Conservation (phyloP, 2,888 invertebrate species). For the Entomobrya proxima region DNA sequence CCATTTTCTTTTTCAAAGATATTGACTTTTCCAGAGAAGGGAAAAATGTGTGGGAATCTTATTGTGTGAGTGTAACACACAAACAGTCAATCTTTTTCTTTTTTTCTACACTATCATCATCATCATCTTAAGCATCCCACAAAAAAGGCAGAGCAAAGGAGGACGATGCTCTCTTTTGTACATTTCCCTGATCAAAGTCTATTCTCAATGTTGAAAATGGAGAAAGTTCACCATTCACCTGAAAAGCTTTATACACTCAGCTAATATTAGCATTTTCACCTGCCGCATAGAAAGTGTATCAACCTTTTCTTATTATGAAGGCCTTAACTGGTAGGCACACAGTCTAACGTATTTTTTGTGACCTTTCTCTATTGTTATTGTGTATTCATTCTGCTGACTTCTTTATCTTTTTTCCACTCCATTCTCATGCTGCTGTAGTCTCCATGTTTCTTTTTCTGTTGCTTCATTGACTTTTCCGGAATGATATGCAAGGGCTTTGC, state of each 20-base stretch:
- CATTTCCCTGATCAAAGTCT: neutral
- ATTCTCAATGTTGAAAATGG: neutral
- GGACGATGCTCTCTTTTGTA: conserved; percentile 22
- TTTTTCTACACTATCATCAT: conserved; percentile 5
- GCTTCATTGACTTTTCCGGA: conserved; percentile 17
- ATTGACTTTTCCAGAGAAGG: conserved; percentile 42
- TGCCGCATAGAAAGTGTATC: too few species aligned
- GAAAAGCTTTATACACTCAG: too few species aligned
- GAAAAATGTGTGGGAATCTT: conserved; percentile 13
- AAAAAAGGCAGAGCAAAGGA: neutral
- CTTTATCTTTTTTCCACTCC: neutral
- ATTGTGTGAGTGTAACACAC: neutral
- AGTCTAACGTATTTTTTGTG: neutral
- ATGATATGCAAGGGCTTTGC: too few species aligned
- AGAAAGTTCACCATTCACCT: conserved; percentile 18
- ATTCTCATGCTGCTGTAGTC: too few species aligned
- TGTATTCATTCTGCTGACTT: neutral
- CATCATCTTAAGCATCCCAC: neutral
- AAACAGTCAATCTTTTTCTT: conserved; percentile 21
- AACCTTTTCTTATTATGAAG: too few species aligned
- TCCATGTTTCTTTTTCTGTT: neutral
- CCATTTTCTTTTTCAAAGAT: neutral
- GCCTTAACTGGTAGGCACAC: too few species aligned
- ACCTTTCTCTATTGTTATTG: conserved; percentile 28
- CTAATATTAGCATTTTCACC: too few species aligned